These are phyloP conservation scores for Heliothis virescens DNA, from an alignment of 1,140 invertebrate species.

Conservation along the genomic window DNA sequence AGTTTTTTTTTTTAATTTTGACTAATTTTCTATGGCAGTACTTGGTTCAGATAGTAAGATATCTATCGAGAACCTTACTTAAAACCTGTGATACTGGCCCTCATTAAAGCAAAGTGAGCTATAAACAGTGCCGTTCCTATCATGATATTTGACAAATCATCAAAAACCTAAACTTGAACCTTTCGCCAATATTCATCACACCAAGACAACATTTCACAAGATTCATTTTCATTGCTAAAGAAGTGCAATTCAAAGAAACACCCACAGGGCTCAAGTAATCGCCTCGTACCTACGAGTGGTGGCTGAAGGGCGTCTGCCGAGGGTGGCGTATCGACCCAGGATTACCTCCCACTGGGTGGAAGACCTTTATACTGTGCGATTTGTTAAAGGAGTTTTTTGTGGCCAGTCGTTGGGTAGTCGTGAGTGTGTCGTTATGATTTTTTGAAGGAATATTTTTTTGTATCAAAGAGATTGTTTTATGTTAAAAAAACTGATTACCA, in stretches of 20 bases:
- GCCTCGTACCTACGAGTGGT: constrained; percentile 34
- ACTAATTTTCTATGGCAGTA: too few relatives aligned
- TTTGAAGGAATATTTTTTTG: neutral
- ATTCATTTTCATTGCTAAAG: neutral
- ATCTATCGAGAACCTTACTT: too few relatives aligned
- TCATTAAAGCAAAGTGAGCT: too few relatives aligned
- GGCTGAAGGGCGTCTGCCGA: constrained; percentile 18
- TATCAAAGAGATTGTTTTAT: too few relatives aligned
- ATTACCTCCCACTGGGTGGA: constrained; percentile 42
- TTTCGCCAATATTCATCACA: neutral
- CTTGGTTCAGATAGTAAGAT: too few relatives aligned
- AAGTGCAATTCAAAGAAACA: constrained; percentile 33
- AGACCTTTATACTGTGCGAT: constrained; percentile 8
- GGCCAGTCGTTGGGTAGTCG: neutral
- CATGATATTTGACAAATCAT: too few relatives aligned
- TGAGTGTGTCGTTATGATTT: neutral
- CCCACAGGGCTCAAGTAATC: constrained; percentile 16
- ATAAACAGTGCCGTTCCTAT: too few relatives aligned
- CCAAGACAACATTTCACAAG: neutral
- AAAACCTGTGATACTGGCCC: too few relatives aligned
- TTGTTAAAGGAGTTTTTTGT: neutral
- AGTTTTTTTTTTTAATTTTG: too few relatives aligned
- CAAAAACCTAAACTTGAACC: too few relatives aligned
- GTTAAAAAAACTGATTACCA: too few relatives aligned
- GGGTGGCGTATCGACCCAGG: constrained; percentile 46